These are phyloP conservation scores for Xestia c-nigrum DNA, from an alignment of 2,888 invertebrate species.

Conservation along the genomic window DNA sequence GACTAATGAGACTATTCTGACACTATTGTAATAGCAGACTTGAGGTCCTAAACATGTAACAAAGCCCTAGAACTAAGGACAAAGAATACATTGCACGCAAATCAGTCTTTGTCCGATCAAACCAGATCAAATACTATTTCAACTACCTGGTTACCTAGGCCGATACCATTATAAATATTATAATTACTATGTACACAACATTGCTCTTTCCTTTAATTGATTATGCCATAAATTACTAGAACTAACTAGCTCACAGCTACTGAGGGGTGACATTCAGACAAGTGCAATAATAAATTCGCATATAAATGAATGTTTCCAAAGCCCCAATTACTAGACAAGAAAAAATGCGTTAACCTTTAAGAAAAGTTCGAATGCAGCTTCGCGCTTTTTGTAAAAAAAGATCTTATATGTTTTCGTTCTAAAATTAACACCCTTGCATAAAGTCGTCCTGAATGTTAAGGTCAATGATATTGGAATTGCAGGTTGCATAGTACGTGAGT, in stretches of 20 bases:
- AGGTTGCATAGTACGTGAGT: slow-evolving; percentile 64
- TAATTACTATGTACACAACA: slow-evolving; percentile 1
- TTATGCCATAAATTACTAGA: slow-evolving; percentile 31
- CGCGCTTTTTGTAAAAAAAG: slow-evolving; percentile 5
- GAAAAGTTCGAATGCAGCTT: slow-evolving; percentile 15
- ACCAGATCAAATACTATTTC: slow-evolving; percentile 4
- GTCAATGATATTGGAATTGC: slow-evolving; percentile 71
- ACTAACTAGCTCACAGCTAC: slow-evolving; percentile 17
- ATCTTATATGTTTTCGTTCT: slow-evolving; percentile 26
- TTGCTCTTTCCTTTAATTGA: slow-evolving; percentile 2
- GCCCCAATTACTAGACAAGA: slow-evolving; percentile 26
- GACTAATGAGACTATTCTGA: too few species aligned
- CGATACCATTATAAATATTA: slow-evolving; percentile 18
- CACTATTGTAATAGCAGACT: too few species aligned
- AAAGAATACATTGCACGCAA: not conserved
- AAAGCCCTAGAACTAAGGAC: not conserved
- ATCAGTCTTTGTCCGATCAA: slow-evolving; percentile 2
- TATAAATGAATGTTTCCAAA: slow-evolving; percentile 14
- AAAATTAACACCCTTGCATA: slow-evolving; percentile 58
- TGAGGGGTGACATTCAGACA: slow-evolving; percentile 15
- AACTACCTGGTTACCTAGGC: slow-evolving; percentile 3
- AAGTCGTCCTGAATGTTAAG: slow-evolving; percentile 69
- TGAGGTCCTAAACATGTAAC: too few species aligned
- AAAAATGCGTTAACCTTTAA: slow-evolving; percentile 35
- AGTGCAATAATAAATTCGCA: slow-evolving; percentile 21